phyloP scores from a whole-genome alignment of 2,113 vertebrate species.

The Chamaetylas fuelleborni region DNA sequence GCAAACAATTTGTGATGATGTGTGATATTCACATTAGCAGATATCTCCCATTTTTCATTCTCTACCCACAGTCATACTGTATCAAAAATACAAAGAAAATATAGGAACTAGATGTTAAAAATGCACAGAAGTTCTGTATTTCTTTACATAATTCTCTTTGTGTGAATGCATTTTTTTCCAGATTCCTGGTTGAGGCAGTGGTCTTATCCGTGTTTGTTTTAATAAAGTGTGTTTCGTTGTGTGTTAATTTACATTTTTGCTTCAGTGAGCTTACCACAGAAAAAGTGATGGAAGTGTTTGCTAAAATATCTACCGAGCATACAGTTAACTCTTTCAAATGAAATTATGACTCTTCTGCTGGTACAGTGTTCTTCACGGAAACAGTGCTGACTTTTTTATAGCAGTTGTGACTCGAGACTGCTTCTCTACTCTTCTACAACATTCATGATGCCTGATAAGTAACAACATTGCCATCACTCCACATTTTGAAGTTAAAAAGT shows the following conservation, averaged over 20 bases:
- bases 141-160: neutral
- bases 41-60: neutral
- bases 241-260: neutral
- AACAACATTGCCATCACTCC: neutral
- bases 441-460: neutral
- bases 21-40: neutral
- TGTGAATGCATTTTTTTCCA: neutral
- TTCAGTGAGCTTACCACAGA: neutral
- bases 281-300: neutral
- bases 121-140: neutral
- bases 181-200: neutral
- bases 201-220: neutral
- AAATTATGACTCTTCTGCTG: neutral
- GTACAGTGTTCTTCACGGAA: neutral
- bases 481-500: neutral
- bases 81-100: neutral
- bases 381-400: neutral
- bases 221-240: rapidly evolving
- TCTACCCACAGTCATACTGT: neutral
- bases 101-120: neutral
- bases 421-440: neutral
- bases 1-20: neutral
- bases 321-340: neutral
- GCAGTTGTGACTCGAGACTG: neutral
- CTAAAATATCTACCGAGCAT: neutral